Conservation (phyloP, 2,113 vertebrate genomes). For the Edolisoma coerulescens region DNA sequence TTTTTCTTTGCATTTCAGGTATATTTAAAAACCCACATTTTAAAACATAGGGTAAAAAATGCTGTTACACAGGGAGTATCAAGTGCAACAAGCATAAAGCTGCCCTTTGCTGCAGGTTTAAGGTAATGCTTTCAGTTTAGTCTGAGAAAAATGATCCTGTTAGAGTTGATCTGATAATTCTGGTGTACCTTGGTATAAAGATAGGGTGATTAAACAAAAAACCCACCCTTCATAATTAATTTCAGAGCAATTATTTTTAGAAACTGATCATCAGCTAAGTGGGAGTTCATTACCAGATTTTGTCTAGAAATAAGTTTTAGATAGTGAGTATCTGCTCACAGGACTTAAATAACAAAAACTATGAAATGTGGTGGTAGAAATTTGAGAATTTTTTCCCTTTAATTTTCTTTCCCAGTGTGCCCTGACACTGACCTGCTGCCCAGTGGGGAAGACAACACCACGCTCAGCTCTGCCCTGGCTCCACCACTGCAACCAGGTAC, state of each 20-base stretch:
- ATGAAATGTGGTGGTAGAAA: background rate
- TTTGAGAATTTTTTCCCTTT: background rate
- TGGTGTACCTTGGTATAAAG: background rate
- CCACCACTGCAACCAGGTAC: background rate
- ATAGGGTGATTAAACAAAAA: background rate
- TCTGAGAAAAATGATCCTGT: background rate
- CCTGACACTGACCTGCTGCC: background rate
- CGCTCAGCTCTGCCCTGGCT: background rate
- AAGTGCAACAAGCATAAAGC: background rate
- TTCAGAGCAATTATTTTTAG: background rate
- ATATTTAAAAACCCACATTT: background rate
- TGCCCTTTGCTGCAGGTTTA: background rate
- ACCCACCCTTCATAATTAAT: background rate
- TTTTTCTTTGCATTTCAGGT: background rate
- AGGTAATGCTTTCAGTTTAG: background rate
- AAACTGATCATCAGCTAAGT: background rate
- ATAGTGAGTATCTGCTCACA: background rate
- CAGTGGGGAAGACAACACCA: background rate
- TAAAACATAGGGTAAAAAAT: background rate
- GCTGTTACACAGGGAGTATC: background rate
- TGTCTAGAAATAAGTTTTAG: background rate
- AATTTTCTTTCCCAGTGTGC: background rate
- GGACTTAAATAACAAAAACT: background rate
- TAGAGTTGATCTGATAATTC: background rate
- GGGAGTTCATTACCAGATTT: background rate